These are phyloP conservation scores for Tonatia bakeri DNA, from an alignment of 2,113 vertebrate species.

Conservation along the genomic window DNA sequence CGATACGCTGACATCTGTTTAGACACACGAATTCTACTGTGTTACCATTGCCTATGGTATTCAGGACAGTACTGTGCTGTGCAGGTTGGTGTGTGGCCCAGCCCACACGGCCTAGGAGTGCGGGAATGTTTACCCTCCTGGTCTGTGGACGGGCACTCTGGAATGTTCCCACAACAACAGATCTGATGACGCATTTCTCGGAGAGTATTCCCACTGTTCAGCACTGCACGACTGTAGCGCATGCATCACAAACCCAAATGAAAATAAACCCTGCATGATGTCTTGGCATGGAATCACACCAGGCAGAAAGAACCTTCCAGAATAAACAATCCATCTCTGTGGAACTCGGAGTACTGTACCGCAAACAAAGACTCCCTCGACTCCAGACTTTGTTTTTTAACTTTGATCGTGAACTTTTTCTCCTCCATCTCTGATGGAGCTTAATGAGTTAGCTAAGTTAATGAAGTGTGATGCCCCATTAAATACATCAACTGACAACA, in stretches of 20 bases:
- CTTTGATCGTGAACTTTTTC: constrained; percentile 34
- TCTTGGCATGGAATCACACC: not conserved
- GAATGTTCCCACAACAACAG: too few relatives aligned
- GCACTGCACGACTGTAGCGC: too few relatives aligned
- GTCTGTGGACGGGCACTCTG: not conserved
- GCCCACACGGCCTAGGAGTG: too few relatives aligned
- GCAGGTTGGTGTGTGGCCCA: not conserved
- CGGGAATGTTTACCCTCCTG: fast-evolving
- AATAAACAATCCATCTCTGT: constrained; percentile 17
- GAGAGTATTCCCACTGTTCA: not conserved
- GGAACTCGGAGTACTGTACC: not conserved
- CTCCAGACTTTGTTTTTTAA: constrained; percentile 53
- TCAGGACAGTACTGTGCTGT: not conserved
- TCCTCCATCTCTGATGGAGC: constrained; percentile 57
- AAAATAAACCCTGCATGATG: not conserved
- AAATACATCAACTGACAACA: constrained; percentile 68
- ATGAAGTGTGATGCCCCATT: constrained; percentile 59
- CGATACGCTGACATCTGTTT: not conserved
- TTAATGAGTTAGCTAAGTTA: constrained; percentile 65
- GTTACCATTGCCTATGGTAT: not conserved
- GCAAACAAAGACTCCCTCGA: constrained; percentile 23
- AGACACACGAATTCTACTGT: not conserved
- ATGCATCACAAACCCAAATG: not conserved
- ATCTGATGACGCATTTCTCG: not conserved
- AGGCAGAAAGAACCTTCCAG: constrained; percentile 9